Conservation (phyloP, 2,797 vertebrate genomes). For the Crenichthys baileyi region DNA sequence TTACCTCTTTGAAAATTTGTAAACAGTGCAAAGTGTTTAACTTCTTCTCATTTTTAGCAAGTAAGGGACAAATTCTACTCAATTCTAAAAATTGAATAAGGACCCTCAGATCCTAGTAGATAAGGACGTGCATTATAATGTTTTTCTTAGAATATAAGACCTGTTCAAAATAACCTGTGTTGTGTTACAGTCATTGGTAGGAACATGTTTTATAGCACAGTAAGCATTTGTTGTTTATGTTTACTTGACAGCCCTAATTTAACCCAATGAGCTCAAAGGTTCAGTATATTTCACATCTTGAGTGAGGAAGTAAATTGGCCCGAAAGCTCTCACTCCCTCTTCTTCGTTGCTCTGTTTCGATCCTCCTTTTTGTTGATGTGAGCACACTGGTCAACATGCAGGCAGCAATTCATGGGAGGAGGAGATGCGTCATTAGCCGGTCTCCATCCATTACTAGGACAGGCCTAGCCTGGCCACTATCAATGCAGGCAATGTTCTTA, state of each 20-base stretch:
- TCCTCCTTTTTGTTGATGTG: conserved; percentile 64
- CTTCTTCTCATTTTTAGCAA: background rate
- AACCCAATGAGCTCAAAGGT: conserved; percentile 28
- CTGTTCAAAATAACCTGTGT: background rate
- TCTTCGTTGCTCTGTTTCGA: conserved; percentile 46
- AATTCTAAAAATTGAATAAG: conserved; percentile 1
- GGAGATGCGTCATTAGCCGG: conserved; percentile 73
- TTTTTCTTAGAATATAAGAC: background rate
- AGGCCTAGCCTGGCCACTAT: conserved; percentile 72
- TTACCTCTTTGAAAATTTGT: too few species aligned
- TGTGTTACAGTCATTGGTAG: background rate
- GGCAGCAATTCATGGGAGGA: conserved; percentile 45
- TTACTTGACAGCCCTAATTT: background rate
- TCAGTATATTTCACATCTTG: conserved; percentile 36
- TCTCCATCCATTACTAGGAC: conserved; percentile 80
- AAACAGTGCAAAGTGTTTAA: too few species aligned
- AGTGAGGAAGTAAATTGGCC: conserved; percentile 23
- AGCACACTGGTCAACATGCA: conserved; percentile 58
- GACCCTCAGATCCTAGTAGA: background rate
- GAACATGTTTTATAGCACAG: background rate
- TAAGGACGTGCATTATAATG: background rate
- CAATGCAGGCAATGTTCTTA: conserved; percentile 75
- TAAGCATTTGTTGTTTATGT: background rate
- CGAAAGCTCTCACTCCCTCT: conserved; percentile 27
- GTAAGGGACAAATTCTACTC: conserved; percentile 1